Evolutionary conservation across 1,140 invertebrate species (phyloP).

Genomic region (Drosophila miranda): DNA sequence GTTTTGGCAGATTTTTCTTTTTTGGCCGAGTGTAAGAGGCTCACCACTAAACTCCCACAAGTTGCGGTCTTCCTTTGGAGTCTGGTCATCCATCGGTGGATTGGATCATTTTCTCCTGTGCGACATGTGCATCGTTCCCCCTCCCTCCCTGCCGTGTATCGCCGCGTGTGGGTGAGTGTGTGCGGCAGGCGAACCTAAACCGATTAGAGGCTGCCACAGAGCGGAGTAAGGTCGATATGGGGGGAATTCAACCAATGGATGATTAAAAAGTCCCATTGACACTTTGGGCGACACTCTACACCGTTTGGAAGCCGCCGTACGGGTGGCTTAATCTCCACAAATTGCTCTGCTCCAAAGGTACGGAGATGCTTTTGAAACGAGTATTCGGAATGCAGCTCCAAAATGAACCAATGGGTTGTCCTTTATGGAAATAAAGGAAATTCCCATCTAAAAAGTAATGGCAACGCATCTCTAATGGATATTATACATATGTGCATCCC

Average conservation of each 20-base stretch:
- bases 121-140: conserved; percentile 28
- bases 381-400: no score
- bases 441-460: no score
- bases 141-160: conserved; percentile 12
- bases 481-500: no score
- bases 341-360: no score
- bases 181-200: conserved; percentile 13
- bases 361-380: background rate
- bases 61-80: conserved; percentile 7
- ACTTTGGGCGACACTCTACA: conserved; percentile 14
- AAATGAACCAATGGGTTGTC: no score
- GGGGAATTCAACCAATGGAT: conserved; percentile 11
- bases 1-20: no score
- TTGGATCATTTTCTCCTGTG: conserved; percentile 30
- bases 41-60: conserved; percentile 11
- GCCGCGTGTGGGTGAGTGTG: conserved; percentile 17
- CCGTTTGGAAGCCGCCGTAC: background rate
- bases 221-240: conserved; percentile 5
- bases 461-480: no score
- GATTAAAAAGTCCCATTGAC: conserved; percentile 22
- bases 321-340: no score
- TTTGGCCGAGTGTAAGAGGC: conserved; percentile 9
- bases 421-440: background rate
- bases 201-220: conserved; percentile 31
- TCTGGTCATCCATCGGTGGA: conserved; percentile 14